Percentiles rank a stretch among this genome's conserved stretches.
Conservation (phyloP, 1,140 invertebrate species). For the Eumeta japonica region DNA sequence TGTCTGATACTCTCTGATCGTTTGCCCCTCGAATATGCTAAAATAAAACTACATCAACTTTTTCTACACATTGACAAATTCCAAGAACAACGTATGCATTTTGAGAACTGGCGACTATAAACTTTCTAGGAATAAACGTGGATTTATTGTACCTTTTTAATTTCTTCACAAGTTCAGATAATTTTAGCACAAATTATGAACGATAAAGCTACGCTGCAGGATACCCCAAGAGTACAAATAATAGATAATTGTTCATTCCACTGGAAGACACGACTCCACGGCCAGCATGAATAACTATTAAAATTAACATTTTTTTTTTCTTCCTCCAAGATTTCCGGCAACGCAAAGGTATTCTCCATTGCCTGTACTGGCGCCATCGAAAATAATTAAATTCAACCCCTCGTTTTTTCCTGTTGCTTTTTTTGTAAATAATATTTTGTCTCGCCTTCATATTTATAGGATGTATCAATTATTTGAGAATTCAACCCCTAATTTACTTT, state of each 20-base stretch:
- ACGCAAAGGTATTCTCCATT: constrained; percentile 86
- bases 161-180: no score
- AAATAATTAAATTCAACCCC: constrained; percentile 79
- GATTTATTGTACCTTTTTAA: no score
- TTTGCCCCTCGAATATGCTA: no score
- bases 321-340: constrained; percentile 82
- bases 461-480: constrained; percentile 58
- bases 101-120: no score
- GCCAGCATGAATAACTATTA: constrained; percentile 49
- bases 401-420: constrained; percentile 45
- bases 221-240: constrained; percentile 54
- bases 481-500: constrained; percentile 75
- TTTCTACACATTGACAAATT: no score
- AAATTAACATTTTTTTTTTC: constrained; percentile 70
- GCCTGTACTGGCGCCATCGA: constrained; percentile 69
- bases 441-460: constrained; percentile 59
- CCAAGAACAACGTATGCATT: no score
- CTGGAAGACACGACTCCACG: no score
- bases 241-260: constrained; percentile 42
- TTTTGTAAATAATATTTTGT: constrained; percentile 32
- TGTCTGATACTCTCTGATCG: no score
- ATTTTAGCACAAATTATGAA: no score
- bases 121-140: no score
- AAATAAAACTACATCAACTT: no score
- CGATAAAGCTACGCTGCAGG: constrained; percentile 59